Percentiles rank a stretch among this genome's conserved stretches.
These are phyloP conservation scores for Tiliacea aurago DNA, from an alignment of 2,888 invertebrate species.

Conservation along the genomic window DNA sequence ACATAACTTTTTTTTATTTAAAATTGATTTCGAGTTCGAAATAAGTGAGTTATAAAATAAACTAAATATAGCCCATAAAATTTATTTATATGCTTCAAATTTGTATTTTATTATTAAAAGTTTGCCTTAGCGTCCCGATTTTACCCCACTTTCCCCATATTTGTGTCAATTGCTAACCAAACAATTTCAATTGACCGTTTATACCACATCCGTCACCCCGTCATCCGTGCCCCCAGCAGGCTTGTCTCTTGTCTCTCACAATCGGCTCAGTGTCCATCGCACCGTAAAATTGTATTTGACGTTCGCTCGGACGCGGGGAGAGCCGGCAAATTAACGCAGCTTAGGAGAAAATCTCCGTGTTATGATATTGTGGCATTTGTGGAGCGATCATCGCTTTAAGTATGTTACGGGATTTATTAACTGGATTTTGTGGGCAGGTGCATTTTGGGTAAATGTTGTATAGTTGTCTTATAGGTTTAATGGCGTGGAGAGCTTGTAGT, in stretches of 20 bases:
- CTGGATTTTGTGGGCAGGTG: constrained; percentile 57
- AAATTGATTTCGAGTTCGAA: background rate
- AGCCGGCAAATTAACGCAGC: constrained; percentile 83
- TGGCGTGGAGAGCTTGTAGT: background rate
- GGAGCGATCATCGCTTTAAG: constrained; percentile 82
- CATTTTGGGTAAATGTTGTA: constrained; percentile 17
- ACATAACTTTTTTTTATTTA: too few relatives aligned
- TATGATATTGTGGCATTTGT: constrained; percentile 78
- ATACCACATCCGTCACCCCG: constrained; percentile 67
- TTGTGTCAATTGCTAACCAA: background rate
- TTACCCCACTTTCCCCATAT: background rate
- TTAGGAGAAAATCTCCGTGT: constrained; percentile 88
- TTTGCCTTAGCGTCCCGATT: background rate
- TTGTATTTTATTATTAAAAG: background rate
- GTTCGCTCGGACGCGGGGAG: constrained; percentile 79
- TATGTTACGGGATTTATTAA: constrained; percentile 77
- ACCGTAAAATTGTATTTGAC: constrained; percentile 90
- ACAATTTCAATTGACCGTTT: background rate
- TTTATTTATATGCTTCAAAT: background rate
- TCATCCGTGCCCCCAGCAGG: constrained; percentile 74
- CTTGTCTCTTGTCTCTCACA: constrained; percentile 87
- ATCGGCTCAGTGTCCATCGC: constrained; percentile 89
- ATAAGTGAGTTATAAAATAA: background rate
- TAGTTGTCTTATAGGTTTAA: background rate
- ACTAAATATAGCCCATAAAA: too few relatives aligned